Evolutionary conservation across 2,797 vertebrate species (phyloP), one percentile per base, ranked within the genome.

Genomic region (Garrulus glandarius): DNA sequence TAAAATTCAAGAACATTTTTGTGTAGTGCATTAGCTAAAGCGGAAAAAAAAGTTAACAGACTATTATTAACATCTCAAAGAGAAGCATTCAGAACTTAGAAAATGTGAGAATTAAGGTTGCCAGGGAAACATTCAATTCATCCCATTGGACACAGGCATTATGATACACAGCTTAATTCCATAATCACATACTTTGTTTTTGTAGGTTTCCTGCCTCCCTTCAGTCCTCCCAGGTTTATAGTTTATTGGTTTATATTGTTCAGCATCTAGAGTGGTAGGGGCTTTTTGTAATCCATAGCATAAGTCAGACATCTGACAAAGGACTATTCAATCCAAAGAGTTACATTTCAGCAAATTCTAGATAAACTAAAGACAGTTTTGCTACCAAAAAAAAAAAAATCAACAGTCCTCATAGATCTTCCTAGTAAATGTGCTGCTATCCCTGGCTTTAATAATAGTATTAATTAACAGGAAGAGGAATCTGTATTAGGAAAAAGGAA

Each of bases 51-150:
- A 75, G 24, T 56, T 85, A 93, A 46, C 46, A 55, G 55, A 57
- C 47, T 94, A 81, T 90, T 71, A 94, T 90, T 77, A 94, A 50
- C 61, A 89, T 74, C 69, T 88, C 57, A 88, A 78, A 90, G 24
- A 78, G 53, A 90, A 92, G 49, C 49, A 80, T 75, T 84, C 53
- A 75, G 83, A 94, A 90, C 49, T 70, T 50, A 71, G 41, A 90
- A 94, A 78, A 95, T 36, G 22, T 2, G 1, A 88, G 86, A 92
- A 75, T 46, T 95, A 84, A 90, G 83, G 95, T 95, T 96, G 92
- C 93, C 50, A 1, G 39, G 80, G 93, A 76, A 93, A 95, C 93
- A 57, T 71, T 92, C 26, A 56, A 34, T 76, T 93, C 53, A 71
- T 63, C 20, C 61, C 41, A 46, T 46, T 64, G 39, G 57, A 50